These are phyloP conservation scores for Melipona bicolor DNA, from an alignment of 2,888 invertebrate genomes.

Conservation along the genomic window DNA sequence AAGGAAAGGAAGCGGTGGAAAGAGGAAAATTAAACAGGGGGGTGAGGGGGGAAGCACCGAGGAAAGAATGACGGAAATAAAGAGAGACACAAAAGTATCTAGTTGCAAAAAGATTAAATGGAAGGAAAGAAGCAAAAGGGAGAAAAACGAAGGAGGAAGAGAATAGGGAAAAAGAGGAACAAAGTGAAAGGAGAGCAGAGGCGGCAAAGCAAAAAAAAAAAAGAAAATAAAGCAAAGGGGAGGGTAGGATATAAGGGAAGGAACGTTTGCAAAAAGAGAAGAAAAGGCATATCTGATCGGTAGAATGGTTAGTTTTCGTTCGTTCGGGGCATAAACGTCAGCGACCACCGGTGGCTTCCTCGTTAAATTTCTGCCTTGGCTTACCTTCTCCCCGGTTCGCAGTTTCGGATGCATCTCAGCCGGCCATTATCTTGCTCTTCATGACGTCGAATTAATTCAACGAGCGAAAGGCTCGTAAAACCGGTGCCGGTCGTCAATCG, in stretches of 20 bases:
- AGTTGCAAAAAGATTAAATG: neutral
- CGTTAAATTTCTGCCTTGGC: constrained; percentile 52
- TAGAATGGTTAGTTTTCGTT: constrained; percentile 53
- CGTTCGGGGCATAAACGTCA: constrained; percentile 28
- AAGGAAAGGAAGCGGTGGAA: neutral
- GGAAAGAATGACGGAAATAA: no score
- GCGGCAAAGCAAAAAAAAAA: neutral
- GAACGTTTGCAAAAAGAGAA: neutral
- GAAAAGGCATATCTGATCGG: constrained; percentile 40
- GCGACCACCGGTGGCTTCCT: constrained; percentile 28
- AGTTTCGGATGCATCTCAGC: constrained; percentile 59
- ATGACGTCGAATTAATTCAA: constrained; percentile 66
- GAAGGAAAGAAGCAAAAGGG: neutral
- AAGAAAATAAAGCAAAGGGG: neutral
- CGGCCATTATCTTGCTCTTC: constrained; percentile 61
- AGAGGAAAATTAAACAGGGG: neutral
- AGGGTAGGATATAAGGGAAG: neutral
- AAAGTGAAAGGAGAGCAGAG: neutral
- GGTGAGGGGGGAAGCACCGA: neutral
- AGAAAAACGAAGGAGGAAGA: neutral
- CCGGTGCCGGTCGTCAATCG: constrained; percentile 58
- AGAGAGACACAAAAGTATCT: neutral
- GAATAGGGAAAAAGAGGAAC: no score
- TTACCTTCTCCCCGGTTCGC: constrained; percentile 45
- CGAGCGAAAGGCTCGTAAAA: constrained; percentile 65